Evolutionary conservation across 1,140 invertebrate species (phyloP), one percentile per base, ranked within the genome.

Genomic region (Probaryconus sp.): DNA sequence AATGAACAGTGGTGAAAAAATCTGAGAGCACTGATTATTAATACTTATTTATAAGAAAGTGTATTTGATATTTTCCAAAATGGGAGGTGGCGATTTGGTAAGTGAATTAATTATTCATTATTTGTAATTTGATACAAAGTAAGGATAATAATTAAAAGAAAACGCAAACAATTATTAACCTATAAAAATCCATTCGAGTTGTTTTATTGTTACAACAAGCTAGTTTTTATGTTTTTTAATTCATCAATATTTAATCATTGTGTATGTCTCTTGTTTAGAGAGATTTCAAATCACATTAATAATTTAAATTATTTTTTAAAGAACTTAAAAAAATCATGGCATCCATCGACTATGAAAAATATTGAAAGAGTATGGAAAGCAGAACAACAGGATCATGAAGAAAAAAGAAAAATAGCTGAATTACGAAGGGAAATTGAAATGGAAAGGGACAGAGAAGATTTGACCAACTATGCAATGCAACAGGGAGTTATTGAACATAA

Each of bases 251-350:
- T 28, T 5, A 11, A 2, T 26, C 7, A 16, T 4, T 6, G 4
- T 3, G 21, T 35, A 33, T 17, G 7, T 16, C n/a, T 24, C 4
- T 42, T 3, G 4, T 16, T 14, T 17, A 18, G 3, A 17, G 13
- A 18, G n/a, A n/a, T 24, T 4, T 24, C 7, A 24, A 47, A 30
- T 11, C 13, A 47, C 10, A 9, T 50, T 50, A n/a, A n/a, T n/a
- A n/a, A n/a, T 50, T 33, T 50, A 3, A 24, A 63, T 43, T 7
- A 9, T 48, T 38, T 24, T 31, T 55, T 67, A 5, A 47, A 93
- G 92, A 94, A 94, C 84, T 88, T 93, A 1, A 94, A 94, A 64
- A 94, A 94, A 81, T 93, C 93, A 86, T 94, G 93, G 93, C 93
- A 94, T 87, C 93, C 93, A 10, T 92, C 91, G 42, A 94, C 92